phyloP scores from a whole-genome alignment of 92 coral and sea anemone genomes.

The Heteractis magnifica region DNA sequence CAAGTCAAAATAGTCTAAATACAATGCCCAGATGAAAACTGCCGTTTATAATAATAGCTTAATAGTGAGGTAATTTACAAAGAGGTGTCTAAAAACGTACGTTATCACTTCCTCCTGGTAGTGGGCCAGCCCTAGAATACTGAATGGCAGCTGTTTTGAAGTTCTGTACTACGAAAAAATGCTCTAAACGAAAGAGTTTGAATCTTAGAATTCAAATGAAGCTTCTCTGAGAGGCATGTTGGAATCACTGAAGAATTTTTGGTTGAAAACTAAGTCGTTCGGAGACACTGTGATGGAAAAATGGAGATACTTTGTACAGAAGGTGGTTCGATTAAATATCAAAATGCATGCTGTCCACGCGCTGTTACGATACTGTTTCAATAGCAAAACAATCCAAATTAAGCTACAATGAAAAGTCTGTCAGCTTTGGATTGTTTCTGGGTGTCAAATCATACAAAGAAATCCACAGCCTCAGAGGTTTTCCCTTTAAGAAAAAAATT shows the following conservation, averaged over 20 bases:
- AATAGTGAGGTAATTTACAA: neutral
- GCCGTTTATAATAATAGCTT: neutral
- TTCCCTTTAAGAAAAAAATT: neutral
- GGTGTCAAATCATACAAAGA: conserved; percentile 11
- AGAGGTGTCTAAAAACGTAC: neutral
- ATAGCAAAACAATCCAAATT: neutral
- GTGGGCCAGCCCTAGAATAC: neutral
- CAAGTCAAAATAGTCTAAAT: neutral
- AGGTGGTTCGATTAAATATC: neutral
- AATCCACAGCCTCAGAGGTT: neutral
- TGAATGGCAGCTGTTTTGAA: neutral
- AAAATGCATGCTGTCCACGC: conserved; percentile 2
- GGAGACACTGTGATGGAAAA: neutral
- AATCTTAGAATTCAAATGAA: too few relatives aligned
- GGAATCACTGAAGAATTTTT: too few relatives aligned
- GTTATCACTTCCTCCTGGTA: neutral
- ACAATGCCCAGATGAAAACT: neutral
- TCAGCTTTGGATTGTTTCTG: neutral
- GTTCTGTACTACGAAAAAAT: neutral
- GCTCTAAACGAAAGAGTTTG: neutral
- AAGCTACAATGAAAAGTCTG: conserved; percentile 14
- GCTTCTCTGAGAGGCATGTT: too few relatives aligned
- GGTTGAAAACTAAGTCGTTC: neutral
- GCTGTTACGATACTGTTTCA: conserved; percentile 5
- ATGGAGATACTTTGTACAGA: neutral